Percentiles rank a stretch among this genome's conserved stretches.
Conservation (phyloP, 2,797 vertebrate species). For the Bryconaethiops microstoma region DNA sequence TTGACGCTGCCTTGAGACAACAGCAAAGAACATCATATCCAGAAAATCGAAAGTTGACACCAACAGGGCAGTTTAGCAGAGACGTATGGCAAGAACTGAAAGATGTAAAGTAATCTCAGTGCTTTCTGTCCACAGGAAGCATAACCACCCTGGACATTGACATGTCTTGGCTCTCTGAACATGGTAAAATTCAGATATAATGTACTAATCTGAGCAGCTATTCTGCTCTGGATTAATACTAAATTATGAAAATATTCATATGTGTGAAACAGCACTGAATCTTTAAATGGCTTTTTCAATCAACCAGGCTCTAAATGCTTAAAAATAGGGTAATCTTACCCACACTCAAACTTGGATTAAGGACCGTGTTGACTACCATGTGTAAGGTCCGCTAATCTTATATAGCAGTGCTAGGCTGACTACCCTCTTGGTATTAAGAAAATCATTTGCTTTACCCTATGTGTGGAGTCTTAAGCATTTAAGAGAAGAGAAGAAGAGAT, state of each 20-base stretch:
- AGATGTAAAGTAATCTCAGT: no score
- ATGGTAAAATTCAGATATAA: constrained; percentile 5
- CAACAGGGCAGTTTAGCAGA: not conserved
- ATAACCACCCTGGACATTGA: not conserved
- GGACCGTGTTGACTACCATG: constrained; percentile 49
- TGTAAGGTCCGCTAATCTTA: constrained; percentile 60
- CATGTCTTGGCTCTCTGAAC: not conserved
- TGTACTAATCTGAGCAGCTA: constrained; percentile 4
- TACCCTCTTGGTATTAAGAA: constrained; percentile 33
- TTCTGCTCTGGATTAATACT: constrained; percentile 17
- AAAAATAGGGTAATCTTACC: constrained; percentile 42
- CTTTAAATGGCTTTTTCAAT: constrained; percentile 33
- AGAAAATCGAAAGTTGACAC: not conserved
- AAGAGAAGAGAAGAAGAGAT: constrained; percentile 55
- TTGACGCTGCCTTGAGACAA: not conserved
- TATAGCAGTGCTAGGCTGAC: constrained; percentile 47
- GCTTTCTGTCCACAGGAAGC: not conserved
- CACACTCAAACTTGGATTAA: constrained; percentile 51
- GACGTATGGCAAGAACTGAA: no score
- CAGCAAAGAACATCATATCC: not conserved
- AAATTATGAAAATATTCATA: constrained; percentile 32
- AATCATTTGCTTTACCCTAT: constrained; percentile 50
- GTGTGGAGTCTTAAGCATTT: constrained; percentile 43
- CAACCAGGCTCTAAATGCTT: not conserved
- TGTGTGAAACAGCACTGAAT: constrained; percentile 4